Evolutionary conservation across 2,888 invertebrate genomes (phyloP).

Genomic region (Scelioninae gen. 1): DNA sequence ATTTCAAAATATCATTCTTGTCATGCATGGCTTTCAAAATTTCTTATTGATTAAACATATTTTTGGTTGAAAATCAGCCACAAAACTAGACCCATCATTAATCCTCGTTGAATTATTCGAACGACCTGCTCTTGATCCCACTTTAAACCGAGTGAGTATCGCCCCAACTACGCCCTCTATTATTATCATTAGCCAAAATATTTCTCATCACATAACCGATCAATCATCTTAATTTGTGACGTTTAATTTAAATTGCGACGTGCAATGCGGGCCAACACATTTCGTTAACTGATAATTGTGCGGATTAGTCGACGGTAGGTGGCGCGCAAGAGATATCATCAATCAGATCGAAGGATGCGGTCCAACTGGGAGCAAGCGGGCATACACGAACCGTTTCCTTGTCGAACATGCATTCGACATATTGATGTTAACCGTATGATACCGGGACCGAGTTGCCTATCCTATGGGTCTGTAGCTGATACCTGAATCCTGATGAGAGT

Average conservation of each 20-base stretch:
- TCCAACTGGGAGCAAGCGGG: slow-evolving; percentile 54
- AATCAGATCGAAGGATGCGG: slow-evolving; percentile 62
- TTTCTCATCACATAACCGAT: slow-evolving; percentile 29
- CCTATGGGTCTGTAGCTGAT: slow-evolving; percentile 77
- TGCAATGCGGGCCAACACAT: slow-evolving; percentile 29
- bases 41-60: too few species aligned
- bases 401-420: slow-evolving; percentile 76
- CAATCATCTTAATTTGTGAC: slow-evolving; percentile 36
- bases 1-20: too few species aligned
- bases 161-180: slow-evolving; percentile 13
- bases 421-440: slow-evolving; percentile 73
- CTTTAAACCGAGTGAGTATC: slow-evolving; percentile 14
- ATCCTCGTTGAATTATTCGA: too few species aligned
- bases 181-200: slow-evolving; percentile 38
- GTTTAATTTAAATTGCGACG: slow-evolving; percentile 44
- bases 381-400: slow-evolving; percentile 69
- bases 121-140: slow-evolving; percentile 7
- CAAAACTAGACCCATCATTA: too few species aligned
- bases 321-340: slow-evolving; percentile 48
- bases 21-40: too few species aligned
- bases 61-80: too few species aligned
- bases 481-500: slow-evolving; percentile 81
- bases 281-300: slow-evolving; percentile 57
- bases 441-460: slow-evolving; percentile 53
- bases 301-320: slow-evolving; percentile 22